These are phyloP conservation scores for Eristalinus aeneus DNA, from an alignment of 2,888 invertebrate species.

Conservation along the genomic window DNA sequence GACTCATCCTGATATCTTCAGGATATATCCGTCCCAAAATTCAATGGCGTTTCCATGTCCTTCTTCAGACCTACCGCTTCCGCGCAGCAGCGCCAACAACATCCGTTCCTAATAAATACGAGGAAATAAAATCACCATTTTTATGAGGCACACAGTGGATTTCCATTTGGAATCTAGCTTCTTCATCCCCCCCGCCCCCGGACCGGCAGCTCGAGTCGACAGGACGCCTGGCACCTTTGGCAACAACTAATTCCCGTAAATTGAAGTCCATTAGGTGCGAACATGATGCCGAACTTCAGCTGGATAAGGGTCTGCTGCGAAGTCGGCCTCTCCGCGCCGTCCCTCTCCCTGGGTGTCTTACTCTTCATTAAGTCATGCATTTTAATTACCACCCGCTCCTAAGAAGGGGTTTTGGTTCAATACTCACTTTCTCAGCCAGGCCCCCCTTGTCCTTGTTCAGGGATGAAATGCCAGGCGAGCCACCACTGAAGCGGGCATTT, in stretches of 20 bases:
- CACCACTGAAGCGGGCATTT: neutral
- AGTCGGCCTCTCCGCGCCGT: neutral
- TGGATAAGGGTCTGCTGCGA: constrained; percentile 3
- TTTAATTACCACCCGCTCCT: constrained; percentile 54
- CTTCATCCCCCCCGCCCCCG: constrained; percentile 14
- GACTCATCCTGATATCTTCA: constrained; percentile 37
- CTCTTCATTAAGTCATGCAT: constrained; percentile 67
- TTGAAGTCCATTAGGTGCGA: constrained; percentile 69
- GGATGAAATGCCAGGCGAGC: neutral
- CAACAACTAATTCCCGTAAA: constrained; percentile 65
- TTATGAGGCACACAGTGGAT: constrained; percentile 56
- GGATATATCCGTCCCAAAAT: constrained; percentile 42
- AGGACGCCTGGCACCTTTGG: constrained; percentile 65
- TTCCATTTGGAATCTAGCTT: constrained; percentile 60
- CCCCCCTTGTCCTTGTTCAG: neutral
- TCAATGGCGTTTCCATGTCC: constrained; percentile 68
- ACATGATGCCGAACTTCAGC: constrained; percentile 64
- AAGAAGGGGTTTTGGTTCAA: constrained; percentile 19
- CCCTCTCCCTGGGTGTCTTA: constrained; percentile 14
- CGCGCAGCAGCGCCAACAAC: constrained; percentile 24
- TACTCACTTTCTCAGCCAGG: neutral
- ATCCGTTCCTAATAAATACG: constrained; percentile 68
- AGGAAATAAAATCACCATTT: constrained; percentile 70
- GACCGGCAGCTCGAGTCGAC: constrained; percentile 36
- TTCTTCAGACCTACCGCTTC: constrained; percentile 14